Evolutionary conservation across 2,888 invertebrate species (phyloP), one percentile per base, ranked within the genome.

Genomic region (Rhagium mordax): DNA sequence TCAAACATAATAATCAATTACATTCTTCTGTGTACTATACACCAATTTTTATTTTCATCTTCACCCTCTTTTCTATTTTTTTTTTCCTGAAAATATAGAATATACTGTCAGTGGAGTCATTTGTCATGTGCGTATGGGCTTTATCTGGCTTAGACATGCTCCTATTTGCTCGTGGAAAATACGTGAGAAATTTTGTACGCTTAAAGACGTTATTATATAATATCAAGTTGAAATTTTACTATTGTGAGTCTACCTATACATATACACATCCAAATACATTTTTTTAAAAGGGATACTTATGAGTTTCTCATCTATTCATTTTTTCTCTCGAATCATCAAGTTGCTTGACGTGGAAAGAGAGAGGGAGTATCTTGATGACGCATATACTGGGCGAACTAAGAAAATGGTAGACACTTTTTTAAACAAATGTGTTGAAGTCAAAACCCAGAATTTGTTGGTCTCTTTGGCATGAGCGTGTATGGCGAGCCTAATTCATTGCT

Each of bases 101-200:
- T 70, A 70, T 53, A 55, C 33, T 70, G 70, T 62, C 70, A 62
- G 60, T 60, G 27, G 70, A 62, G 51, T 33, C 62, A 70, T 70
- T 70, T 70, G 70, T 70, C 70, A 70, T 60, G 49, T 53, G 51
- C 29, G 48, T 65, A 70, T 62, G 70, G 62, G 70, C 53, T 70
- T 70, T 70, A 70, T 70, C 70, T 70, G 70, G 70, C 47, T 64
- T 55, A 71, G 71, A 65, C 71, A 65, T 71, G 55, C 65, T 61
- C 55, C 53, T 70, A 70, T 70, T 70, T 70, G 61, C 60, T 61
- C n/a, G 51, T 69, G 70, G 62, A 70, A 70, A 60, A 70, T 70
- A 60, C 61, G 70, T 62, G 48, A 55, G 70, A 65, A 62, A 65
- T 65, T 65, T 65, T 16, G 65, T 51, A 65, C 29, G 51, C 51